Evolutionary conservation across 2,797 vertebrate genomes (phyloP).

Genomic region (Iguana delicatissima): DNA sequence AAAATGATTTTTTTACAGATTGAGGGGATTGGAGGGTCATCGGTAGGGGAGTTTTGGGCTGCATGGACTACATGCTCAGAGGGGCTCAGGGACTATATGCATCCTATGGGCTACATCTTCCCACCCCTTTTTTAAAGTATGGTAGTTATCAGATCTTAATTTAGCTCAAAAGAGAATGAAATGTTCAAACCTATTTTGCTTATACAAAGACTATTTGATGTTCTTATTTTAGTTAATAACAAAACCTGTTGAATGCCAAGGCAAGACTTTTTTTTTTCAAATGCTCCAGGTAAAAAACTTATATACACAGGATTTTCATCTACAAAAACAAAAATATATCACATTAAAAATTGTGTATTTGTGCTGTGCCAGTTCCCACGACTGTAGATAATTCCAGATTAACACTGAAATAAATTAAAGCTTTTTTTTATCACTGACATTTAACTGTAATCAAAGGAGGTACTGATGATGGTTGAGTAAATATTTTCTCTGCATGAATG

Average conservation of each 20-base stretch:
- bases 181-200: background rate
- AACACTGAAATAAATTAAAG: background rate
- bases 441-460: slow-evolving; percentile 38
- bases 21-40: too few relatives aligned
- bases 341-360: background rate
- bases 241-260: background rate
- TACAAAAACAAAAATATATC: background rate
- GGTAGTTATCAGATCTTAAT: background rate
- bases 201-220: background rate
- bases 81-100: too few relatives aligned
- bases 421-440: background rate
- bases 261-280: background rate
- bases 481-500: background rate
- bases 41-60: too few relatives aligned
- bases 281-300: background rate
- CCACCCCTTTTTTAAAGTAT: background rate
- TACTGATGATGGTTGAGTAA: background rate
- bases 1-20: too few relatives aligned
- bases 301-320: background rate
- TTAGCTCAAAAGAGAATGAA: background rate
- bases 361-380: background rate
- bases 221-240: background rate
- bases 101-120: too few relatives aligned
- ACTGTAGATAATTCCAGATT: slow-evolving; percentile 1
- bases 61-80: too few relatives aligned